A percentile compares a stretch with the other conserved stretches of the same genome.
phyloP scores from a whole-genome alignment of 2,797 vertebrate species.

The Anguilla anguilla region DNA sequence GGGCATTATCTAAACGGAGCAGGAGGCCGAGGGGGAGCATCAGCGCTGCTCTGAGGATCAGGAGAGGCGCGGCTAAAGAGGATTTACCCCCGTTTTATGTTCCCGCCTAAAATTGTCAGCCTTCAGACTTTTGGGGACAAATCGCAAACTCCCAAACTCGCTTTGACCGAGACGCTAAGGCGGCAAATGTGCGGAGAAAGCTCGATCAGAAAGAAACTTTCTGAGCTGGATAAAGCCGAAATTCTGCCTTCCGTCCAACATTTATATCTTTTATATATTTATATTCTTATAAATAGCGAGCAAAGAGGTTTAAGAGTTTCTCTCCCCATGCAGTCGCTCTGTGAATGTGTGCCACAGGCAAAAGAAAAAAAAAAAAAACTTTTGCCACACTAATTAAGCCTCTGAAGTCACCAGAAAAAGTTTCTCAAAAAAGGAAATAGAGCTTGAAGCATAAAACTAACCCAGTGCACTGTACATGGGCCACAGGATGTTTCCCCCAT shows the following conservation, averaged over 20 bases:
- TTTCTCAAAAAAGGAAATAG: too few relatives aligned
- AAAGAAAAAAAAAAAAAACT: background rate
- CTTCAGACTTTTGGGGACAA: background rate
- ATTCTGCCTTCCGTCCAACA: background rate
- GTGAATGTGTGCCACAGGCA: background rate
- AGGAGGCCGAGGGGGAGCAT: background rate
- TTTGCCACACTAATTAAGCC: background rate
- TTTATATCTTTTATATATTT: background rate
- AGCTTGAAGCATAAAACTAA: background rate
- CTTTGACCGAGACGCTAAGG: background rate
- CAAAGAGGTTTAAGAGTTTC: background rate
- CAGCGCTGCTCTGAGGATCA: background rate
- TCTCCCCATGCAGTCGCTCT: background rate
- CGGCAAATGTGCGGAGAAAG: background rate
- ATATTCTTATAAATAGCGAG: background rate
- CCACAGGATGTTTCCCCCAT: background rate
- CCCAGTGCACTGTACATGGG: background rate
- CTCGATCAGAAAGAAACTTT: background rate
- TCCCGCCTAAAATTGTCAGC: background rate
- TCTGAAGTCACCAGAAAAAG: background rate
- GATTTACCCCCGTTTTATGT: background rate
- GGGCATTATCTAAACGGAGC: background rate
- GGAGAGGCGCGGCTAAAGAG: background rate
- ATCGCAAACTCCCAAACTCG: background rate
- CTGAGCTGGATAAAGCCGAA: background rate